Evolutionary conservation across 2,113 vertebrate genomes (phyloP).

Genomic region (Laticauda laticaudata): DNA sequence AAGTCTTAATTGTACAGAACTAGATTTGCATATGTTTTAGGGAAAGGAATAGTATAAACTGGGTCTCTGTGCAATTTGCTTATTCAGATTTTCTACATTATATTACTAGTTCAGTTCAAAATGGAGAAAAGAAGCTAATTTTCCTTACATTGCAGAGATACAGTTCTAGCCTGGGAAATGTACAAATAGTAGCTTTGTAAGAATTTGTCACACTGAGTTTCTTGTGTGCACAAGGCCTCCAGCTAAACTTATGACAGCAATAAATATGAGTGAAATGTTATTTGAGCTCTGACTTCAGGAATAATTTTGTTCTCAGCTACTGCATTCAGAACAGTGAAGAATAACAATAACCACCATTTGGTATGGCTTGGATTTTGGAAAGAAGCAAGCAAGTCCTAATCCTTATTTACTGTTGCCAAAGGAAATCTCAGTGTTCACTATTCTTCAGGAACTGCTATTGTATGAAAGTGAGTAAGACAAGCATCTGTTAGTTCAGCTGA

Average conservation of each 20-base stretch:
- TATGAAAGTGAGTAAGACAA: not conserved
- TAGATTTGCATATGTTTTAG: not conserved
- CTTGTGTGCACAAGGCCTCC: not conserved
- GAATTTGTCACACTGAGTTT: not conserved
- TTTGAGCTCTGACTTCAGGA: not conserved
- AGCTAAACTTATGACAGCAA: not conserved
- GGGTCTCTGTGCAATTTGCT: too few relatives aligned
- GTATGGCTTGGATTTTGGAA: not conserved
- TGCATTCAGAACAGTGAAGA: not conserved
- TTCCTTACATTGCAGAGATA: not conserved
- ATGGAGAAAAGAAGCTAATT: not conserved
- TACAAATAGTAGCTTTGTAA: not conserved
- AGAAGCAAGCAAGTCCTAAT: not conserved
- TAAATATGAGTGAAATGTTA: conserved; percentile 4
- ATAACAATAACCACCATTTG: not conserved
- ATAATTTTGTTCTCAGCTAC: not conserved
- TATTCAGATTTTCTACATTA: not conserved
- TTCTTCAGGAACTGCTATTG: not conserved
- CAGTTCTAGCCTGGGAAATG: not conserved
- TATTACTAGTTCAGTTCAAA: not conserved
- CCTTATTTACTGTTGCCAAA: not conserved
- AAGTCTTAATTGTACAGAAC: not conserved
- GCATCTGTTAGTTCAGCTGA: not conserved
- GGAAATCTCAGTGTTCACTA: not conserved
- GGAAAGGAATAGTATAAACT: not conserved